These are phyloP conservation scores for Virgularia gustaviana DNA, from an alignment of 92 coral and sea anemone species.

Conservation along the genomic window DNA sequence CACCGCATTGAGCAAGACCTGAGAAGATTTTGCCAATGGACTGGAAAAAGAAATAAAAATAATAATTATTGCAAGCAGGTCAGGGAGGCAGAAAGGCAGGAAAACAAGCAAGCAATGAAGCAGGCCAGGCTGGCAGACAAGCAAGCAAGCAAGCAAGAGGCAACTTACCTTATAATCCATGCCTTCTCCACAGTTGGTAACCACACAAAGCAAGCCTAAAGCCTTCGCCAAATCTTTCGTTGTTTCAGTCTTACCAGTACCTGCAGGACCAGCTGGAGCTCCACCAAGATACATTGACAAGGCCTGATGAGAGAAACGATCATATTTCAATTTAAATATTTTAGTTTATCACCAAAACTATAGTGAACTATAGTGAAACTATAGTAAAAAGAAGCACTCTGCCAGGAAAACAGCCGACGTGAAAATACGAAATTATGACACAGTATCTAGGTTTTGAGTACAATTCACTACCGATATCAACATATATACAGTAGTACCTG, in stretches of 20 bases:
- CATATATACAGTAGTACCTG: conserved; percentile 66
- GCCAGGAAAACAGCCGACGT: too few relatives aligned
- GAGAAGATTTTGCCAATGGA: conserved; percentile 98
- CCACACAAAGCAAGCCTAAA: conserved; percentile 89
- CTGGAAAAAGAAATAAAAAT: conserved; percentile 41
- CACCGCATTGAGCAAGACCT: conserved; percentile 98
- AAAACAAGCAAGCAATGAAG: background rate
- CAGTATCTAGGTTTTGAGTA: too few relatives aligned
- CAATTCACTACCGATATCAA: too few relatives aligned
- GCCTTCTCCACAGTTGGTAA: conserved; percentile 98
- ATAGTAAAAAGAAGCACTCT: background rate
- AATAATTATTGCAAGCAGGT: background rate
- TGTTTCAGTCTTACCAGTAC: conserved; percentile 96
- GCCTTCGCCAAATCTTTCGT: conserved; percentile 97
- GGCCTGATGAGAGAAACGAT: conserved; percentile 50
- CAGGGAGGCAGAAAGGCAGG: background rate
- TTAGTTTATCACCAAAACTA: background rate
- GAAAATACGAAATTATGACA: too few relatives aligned
- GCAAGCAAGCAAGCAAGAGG: too few relatives aligned
- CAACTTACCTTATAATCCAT: conserved; percentile 88
- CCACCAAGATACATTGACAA: conserved; percentile 97
- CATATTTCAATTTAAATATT: too few relatives aligned
- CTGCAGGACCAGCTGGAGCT: conserved; percentile 98
- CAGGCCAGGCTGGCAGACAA: background rate
- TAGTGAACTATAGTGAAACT: background rate